Evolutionary conservation across 2,888 invertebrate species (phyloP).

Genomic region (Philereme transversata): DNA sequence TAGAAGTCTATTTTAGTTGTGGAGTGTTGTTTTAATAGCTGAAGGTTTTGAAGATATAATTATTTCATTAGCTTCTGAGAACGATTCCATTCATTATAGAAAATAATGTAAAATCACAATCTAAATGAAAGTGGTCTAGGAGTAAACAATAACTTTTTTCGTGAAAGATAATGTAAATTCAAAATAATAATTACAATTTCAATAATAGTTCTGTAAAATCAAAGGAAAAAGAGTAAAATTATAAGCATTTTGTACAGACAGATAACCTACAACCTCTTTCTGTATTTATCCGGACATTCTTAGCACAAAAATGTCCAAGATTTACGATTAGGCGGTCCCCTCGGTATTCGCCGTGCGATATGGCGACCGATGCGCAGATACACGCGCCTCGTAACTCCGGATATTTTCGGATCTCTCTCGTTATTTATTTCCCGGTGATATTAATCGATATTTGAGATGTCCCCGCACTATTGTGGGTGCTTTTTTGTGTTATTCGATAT

Average conservation of each 20-base stretch:
- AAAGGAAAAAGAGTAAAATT: not conserved
- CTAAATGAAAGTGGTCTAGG: too few relatives aligned
- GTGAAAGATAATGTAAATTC: too few relatives aligned
- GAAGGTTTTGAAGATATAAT: too few relatives aligned
- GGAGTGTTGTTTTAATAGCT: too few relatives aligned
- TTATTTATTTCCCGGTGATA: slow-evolving; percentile 65
- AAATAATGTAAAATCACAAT: too few relatives aligned
- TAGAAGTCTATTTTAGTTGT: too few relatives aligned
- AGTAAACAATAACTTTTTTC: too few relatives aligned
- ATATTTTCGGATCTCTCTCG: slow-evolving; percentile 60
- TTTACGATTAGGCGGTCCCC: slow-evolving; percentile 58
- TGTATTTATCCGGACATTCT: slow-evolving; percentile 32
- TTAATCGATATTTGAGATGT: slow-evolving; percentile 64
- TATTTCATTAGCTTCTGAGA: too few relatives aligned
- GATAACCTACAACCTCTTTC: slow-evolving; percentile 9
- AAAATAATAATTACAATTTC: too few relatives aligned
- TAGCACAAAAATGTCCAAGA: slow-evolving; percentile 62
- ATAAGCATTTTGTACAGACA: slow-evolving; percentile 13
- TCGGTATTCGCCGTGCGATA: slow-evolving; percentile 45
- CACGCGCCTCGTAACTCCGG: slow-evolving; percentile 55
- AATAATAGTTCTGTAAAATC: too few relatives aligned
- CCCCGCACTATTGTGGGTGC: slow-evolving; percentile 46
- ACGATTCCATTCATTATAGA: too few relatives aligned
- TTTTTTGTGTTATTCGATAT: slow-evolving; percentile 38
- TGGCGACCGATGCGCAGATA: slow-evolving; percentile 44